Evolutionary conservation across 1,140 invertebrate species (phyloP), one percentile per base, ranked within the genome.

Genomic region (Lycorma delicatula): DNA sequence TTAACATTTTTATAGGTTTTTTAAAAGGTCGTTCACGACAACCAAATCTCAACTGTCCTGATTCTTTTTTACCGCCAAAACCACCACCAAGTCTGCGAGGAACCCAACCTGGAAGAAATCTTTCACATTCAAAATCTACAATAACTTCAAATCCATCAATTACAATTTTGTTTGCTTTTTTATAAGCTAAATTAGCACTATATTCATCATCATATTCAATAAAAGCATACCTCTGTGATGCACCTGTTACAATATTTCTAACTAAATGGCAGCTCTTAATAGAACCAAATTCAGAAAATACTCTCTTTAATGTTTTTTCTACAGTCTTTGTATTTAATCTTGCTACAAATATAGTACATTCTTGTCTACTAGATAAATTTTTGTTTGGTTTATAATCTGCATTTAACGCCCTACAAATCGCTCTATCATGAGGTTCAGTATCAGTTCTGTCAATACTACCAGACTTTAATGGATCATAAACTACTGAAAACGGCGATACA

Each of bases 391-490:
- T 74, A 64, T 91, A 92, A 55, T 81, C 77, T 1, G 85, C 76
- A 60, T 79, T 67, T 23, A 91, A 71, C 2, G 91, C 91, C 65
- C 89, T 73, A 26, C 82, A 68, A 38, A 94, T 79, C 27, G 78
- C 90, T 66, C 78, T 80, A 67, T 94, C 91, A 67, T 94, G 91
- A 11, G 90, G 86, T 52, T 83, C 80, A 4, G 75, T 80, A 69
- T 93, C 90, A 18, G 89, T 93, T 1, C 88, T 83, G 77, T 92
- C 89, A 22, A 91, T 91, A 64, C 87, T 90, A 7, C 87, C 88
- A 61, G 82, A 82, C 75, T 83, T 83, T 34, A 86, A 72, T 11
- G 83, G 82, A 68, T 85, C 77, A 60, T 85, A 86, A 34, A 74
- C 69, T 62, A 72, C 75, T 6, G 78, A 75, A 66, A 72, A 77